A percentile compares a stretch with the other conserved stretches of the same genome.
Conservation (phyloP, 2,113 vertebrate genomes). For the Ranitomeya variabilis region DNA sequence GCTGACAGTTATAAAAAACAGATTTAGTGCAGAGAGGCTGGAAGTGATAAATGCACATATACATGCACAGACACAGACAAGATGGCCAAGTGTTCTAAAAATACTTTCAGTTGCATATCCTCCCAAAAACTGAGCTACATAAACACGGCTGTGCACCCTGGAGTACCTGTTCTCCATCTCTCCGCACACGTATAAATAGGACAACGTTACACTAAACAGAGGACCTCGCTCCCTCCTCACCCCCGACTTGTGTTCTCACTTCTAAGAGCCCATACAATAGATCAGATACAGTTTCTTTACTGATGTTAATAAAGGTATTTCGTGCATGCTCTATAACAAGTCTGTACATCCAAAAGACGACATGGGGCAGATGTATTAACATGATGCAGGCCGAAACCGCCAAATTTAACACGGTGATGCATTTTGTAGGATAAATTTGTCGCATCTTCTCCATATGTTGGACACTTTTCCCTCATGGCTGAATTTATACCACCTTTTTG, state of each 20-base stretch:
- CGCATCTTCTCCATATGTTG: too few species aligned
- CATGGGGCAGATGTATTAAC: too few species aligned
- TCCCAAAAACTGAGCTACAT: constrained; percentile 72
- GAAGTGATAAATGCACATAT: constrained; percentile 75
- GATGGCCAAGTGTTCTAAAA: constrained; percentile 77
- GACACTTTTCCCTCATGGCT: too few species aligned
- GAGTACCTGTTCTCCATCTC: constrained; percentile 75
- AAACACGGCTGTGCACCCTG: constrained; percentile 78
- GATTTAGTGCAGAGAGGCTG: constrained; percentile 65
- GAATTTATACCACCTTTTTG: too few species aligned
- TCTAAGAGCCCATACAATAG: background rate
- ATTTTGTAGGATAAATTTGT: background rate
- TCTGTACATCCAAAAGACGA: background rate
- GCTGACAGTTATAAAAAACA: constrained; percentile 73
- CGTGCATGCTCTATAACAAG: background rate
- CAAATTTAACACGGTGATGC: background rate
- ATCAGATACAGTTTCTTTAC: background rate
- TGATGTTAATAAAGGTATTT: background rate
- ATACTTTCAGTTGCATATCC: constrained; percentile 75
- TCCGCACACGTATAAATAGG: constrained; percentile 68
- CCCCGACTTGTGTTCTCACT: background rate
- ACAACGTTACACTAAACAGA: constrained; percentile 71
- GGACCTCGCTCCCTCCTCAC: background rate
- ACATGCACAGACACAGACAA: constrained; percentile 68
- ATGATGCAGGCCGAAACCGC: background rate